Evolutionary conservation across 2,113 vertebrate species (phyloP), one percentile per base, ranked within the genome.

Genomic region (Ammodytes marinus): DNA sequence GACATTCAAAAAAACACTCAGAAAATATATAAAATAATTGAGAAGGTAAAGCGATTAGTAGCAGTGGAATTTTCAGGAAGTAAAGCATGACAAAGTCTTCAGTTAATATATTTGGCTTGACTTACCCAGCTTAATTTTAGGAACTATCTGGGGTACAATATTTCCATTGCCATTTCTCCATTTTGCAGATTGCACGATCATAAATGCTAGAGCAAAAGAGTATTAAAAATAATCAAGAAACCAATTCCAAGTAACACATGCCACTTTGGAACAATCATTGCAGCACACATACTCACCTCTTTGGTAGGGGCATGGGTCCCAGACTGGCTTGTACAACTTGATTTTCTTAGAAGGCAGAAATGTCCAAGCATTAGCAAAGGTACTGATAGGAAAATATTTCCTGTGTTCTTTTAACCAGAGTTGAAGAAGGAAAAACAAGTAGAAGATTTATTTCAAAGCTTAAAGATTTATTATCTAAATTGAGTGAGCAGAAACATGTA

Each of bases 51-150:
- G 3, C 13, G 6, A 45, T 43, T 11, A 43, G 40, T 8, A 14
- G 45, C 2, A 65, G 6, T 3, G 6, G 19, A 27, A 65, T 47
- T 64, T 11, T 4, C 17, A 63, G 27, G 27, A 27, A 27, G 27
- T 27, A 27, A 27, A 27, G 27, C 27, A 27, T 27, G 27, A 27
- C 27, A 27, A 27, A 47, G 15, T 1, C 6, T 27, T 27, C 27
- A 7, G 42, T 46, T 37, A 39, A 60, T 14, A 35, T 47, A 40
- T 14, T 46, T 50, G 8, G 0, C 8, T 70, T 14, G 2, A 46
- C 92, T 85, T 79, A 93, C 93, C 13, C 47, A 93, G 50, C 52
- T 77, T 85, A 35, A 0, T 52, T 65, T 37, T 9, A 3, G 53
- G 35, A 0, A 0, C 35, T 40, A 93, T 79, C 37, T 0, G 0